Evolutionary conservation across 2,113 vertebrate species (phyloP), one percentile per base, ranked within the genome.

Genomic region (Garra rufa): DNA sequence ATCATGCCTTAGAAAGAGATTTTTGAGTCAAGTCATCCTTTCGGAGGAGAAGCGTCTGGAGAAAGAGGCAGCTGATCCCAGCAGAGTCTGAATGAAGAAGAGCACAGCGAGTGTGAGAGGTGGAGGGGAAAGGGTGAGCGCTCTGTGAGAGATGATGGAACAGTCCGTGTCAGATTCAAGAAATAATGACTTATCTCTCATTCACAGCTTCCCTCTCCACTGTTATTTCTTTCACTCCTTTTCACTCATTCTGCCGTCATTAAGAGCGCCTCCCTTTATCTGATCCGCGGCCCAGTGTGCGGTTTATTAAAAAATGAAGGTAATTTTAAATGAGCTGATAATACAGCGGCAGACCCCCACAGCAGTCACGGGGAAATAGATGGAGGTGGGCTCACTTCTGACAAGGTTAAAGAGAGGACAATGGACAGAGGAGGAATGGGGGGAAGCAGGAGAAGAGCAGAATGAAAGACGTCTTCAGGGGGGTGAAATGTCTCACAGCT

Each of bases 281-380:
- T 91, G 89, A 93, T 92, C 91, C 87, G 87, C 87, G 28, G 86
- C 86, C 87, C 92, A 87, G 90, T 86, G 89, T 91, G 91, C 89
- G 86, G 90, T 94, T 94, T 93, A 95, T 95, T 94, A 94, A 94
- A 94, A 93, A 92, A 71, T 92, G 92, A 91, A 92, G 92, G 92
- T 92, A 90, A 89, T 90, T 93, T 90, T 89, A 91, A 93, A 94
- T 94, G 90, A 92, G 92, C 88, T 90, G 63, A 89, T 91, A 91
- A 90, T 88, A 88, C 90, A 88, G 87, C 88, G 88, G 87, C 61
- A 71, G 44, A 52, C 76, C 76, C 83, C 85, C 76, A 73, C 83
- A 77, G n/a, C 6, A 83, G 52, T 70, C 44, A 7, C 8, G 44
- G 24, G 86, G 73, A 76, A 67, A 83, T 87, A 92, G 92, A 93